Base-by-base conservation (phyloP, 1,140 invertebrate species). In the Ctenoplectra terminalis region DNA sequence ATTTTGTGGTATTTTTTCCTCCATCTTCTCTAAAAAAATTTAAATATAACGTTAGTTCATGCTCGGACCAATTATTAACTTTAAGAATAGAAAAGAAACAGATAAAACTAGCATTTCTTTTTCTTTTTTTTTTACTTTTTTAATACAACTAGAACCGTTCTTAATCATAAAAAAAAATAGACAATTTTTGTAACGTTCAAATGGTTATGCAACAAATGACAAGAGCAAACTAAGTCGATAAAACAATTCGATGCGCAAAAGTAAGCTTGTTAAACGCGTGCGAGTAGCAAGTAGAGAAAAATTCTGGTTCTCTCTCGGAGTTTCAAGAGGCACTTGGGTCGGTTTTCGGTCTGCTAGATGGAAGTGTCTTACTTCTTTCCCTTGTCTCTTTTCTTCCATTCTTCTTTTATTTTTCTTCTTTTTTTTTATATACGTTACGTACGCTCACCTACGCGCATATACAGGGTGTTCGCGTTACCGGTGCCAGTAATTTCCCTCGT, bases 251-350 rank as follows among this genome's bases (percentile, higher is more conserved):
- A n/a, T 34, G 34, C 7, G 23, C 8, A 40, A 23, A 63, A 23
- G 61, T 63, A 63, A 37, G 17, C 20, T 63, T n/a, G 34, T 63
- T 63, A 40, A 40, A 63, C 61, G 37, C 6, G 37, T 17, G 40
- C 17, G 3, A 29, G 5, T 40, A 34, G 34, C 9, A 34, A 63
- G 61, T 63, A 23, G 61, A n/a, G 61, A 40, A 63, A 63, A 63
- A 40, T 63, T 63, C 17, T 23, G 61, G 61, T 40, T n/a, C 60
- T 34, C 61, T n/a, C 17, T 17, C 34, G 23, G 20, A 5, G 15
- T 63, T 63, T 63, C 61, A 40, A 63, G 61, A 63, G 61, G 61
- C 37, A 63, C 61, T 63, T 63, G 11, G 34, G 34, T 40, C 17
- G 61, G 17, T 40, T 63, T 63, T 40, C 61, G 34, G 61, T 63